Evolutionary conservation across 1,140 invertebrate genomes (phyloP).

Genomic region (Carposina sasakii): DNA sequence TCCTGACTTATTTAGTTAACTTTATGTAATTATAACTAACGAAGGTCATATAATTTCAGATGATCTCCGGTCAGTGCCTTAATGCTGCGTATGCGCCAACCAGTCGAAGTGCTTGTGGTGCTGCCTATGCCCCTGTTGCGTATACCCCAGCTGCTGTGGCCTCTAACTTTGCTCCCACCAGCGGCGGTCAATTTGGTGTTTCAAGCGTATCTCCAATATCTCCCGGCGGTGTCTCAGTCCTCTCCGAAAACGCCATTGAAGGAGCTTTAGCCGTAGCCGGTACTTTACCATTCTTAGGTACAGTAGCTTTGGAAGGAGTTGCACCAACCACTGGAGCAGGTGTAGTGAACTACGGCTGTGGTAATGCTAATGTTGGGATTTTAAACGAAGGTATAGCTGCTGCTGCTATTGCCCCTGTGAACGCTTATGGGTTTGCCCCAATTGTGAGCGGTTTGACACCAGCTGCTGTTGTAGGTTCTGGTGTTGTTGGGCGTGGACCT

Average conservation of each 20-base stretch:
- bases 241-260: slow-evolving; percentile 32
- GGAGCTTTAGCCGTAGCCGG: slow-evolving; percentile 32
- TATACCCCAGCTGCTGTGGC: slow-evolving; percentile 7
- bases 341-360: slow-evolving; percentile 14
- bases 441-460: too few species aligned
- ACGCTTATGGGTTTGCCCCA: too few species aligned
- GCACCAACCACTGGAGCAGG: slow-evolving; percentile 9
- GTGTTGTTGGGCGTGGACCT: too few species aligned
- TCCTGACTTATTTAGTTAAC: too few species aligned
- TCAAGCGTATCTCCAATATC: slow-evolving; percentile 23
- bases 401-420: not conserved
- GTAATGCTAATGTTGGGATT: slow-evolving; percentile 9
- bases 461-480: too few species aligned
- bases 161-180: not conserved
- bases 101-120: too few species aligned
- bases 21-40: too few species aligned
- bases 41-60: too few species aligned
- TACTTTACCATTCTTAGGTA: slow-evolving; percentile 22
- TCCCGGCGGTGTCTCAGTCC: slow-evolving; percentile 29
- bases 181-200: slow-evolving; percentile 25
- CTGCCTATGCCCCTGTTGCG: not conserved
- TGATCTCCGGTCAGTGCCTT: too few species aligned
- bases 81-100: too few species aligned
- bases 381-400: not conserved
- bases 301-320: slow-evolving; percentile 14